Percentiles rank a stretch among this genome's conserved stretches.
Evolutionary conservation across 2,113 vertebrate species (phyloP).

Genomic region (Dermatemys mawii): DNA sequence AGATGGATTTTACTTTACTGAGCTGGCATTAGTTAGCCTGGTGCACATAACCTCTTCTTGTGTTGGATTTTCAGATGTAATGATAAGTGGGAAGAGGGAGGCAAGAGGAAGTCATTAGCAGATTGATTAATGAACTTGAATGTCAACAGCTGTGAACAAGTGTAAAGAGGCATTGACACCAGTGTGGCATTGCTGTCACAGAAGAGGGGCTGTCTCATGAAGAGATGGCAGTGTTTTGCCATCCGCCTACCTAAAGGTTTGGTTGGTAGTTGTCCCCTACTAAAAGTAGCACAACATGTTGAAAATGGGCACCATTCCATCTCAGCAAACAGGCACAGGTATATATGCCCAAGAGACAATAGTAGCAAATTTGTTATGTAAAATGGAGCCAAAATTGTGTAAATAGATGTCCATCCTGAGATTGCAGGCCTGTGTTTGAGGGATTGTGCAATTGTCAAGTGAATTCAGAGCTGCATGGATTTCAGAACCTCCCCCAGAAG

Average conservation of each 20-base stretch:
- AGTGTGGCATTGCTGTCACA: not conserved
- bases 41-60: not conserved
- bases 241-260: not conserved
- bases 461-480: not conserved
- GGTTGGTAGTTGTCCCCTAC: not conserved
- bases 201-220: not conserved
- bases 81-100: not conserved
- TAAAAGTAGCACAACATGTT: not conserved
- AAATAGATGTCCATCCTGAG: not conserved
- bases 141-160: not conserved
- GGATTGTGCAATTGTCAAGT: not conserved
- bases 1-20: slow-evolving; percentile 8
- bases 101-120: not conserved
- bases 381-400: not conserved
- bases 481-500: not conserved
- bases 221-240: not conserved
- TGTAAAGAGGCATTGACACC: not conserved
- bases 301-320: not conserved
- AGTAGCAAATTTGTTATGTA: not conserved
- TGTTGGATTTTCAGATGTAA: not conserved
- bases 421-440: not conserved
- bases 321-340: not conserved
- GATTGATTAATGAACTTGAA: not conserved
- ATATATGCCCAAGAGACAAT: not conserved
- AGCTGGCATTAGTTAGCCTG: not conserved